These are phyloP conservation scores for Buathra laborator DNA, from an alignment of 2,888 invertebrate species.

Conservation along the genomic window DNA sequence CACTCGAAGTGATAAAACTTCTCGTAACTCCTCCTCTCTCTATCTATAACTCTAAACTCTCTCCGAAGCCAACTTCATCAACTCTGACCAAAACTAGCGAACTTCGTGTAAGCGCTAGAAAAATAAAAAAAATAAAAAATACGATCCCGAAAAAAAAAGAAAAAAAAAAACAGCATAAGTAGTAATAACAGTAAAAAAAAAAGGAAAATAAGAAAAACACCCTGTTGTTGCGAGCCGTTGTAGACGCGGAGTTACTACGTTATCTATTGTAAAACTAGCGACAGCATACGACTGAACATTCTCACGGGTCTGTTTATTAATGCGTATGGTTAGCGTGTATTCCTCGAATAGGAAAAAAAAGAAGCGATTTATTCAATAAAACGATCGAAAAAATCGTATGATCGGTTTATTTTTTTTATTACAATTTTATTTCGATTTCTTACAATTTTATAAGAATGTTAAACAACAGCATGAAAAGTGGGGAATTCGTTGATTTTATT, in stretches of 20 bases:
- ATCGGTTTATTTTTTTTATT: no score
- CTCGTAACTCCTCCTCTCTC: conserved; percentile 30
- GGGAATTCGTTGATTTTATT: no score
- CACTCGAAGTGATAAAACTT: conserved; percentile 79
- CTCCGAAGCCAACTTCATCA: conserved; percentile 39
- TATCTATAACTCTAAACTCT: conserved; percentile 1
- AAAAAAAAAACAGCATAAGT: conserved; percentile 16
- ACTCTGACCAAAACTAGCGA: conserved; percentile 66
- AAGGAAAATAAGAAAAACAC: not conserved
- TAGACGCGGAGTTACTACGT: conserved; percentile 34
- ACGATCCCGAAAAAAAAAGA: conserved; percentile 19
- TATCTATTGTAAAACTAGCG: conserved; percentile 53
- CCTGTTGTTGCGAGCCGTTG: conserved; percentile 10
- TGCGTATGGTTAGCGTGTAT: not conserved
- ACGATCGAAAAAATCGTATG: no score
- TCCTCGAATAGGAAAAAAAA: no score
- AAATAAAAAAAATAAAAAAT: not conserved
- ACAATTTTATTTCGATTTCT: no score
- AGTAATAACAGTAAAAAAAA: not conserved
- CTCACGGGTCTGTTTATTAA: conserved; percentile 54
- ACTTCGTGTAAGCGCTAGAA: conserved; percentile 42
- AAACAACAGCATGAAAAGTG: no score
- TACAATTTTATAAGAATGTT: no score
- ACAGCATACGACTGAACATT: conserved; percentile 61
- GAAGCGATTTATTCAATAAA: no score